phyloP scores from a whole-genome alignment of 2,888 invertebrate species.

The Andrena dorsata region DNA sequence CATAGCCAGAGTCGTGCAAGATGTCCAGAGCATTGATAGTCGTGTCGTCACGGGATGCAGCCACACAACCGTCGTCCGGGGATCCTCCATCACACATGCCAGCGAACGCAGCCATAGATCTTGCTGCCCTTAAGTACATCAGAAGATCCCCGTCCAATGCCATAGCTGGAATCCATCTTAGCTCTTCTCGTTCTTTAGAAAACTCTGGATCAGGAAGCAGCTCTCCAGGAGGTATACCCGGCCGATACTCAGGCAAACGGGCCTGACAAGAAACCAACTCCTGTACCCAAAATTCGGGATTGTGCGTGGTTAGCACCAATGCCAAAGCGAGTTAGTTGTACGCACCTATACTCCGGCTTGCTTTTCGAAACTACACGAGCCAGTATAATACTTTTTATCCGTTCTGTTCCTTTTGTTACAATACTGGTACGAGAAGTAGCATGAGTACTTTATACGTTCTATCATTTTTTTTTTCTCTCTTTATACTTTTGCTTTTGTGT shows the following conservation, averaged over 20 bases:
- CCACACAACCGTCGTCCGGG: slow-evolving; percentile 98
- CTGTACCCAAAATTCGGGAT: slow-evolving; percentile 83
- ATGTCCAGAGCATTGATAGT: slow-evolving; percentile 98
- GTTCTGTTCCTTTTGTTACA: slow-evolving; percentile 57
- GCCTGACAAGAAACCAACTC: slow-evolving; percentile 86
- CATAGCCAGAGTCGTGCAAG: slow-evolving; percentile 98
- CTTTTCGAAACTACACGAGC: slow-evolving; percentile 67
- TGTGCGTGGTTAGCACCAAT: slow-evolving; percentile 83
- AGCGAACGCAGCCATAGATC: slow-evolving; percentile 99
- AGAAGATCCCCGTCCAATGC: slow-evolving; percentile 97
- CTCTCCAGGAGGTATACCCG: slow-evolving; percentile 84
- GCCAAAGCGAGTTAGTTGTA: slow-evolving; percentile 81
- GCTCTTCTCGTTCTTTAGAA: slow-evolving; percentile 91
- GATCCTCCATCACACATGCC: slow-evolving; percentile 99
- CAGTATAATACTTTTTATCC: slow-evolving; percentile 51
- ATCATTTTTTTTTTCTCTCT: neutral
- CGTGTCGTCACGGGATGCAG: slow-evolving; percentile 98
- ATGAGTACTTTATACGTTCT: slow-evolving; percentile 46
- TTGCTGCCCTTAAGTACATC: slow-evolving; percentile 98
- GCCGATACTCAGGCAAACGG: slow-evolving; percentile 88
- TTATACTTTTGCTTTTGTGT: slow-evolving; percentile 26
- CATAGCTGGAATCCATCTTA: slow-evolving; percentile 97
- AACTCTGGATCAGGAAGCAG: slow-evolving; percentile 86
- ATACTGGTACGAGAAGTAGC: slow-evolving; percentile 58
- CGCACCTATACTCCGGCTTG: slow-evolving; percentile 80